Evolutionary conservation across 2,113 vertebrate genomes (phyloP).

Genomic region (Calcarius ornatus): DNA sequence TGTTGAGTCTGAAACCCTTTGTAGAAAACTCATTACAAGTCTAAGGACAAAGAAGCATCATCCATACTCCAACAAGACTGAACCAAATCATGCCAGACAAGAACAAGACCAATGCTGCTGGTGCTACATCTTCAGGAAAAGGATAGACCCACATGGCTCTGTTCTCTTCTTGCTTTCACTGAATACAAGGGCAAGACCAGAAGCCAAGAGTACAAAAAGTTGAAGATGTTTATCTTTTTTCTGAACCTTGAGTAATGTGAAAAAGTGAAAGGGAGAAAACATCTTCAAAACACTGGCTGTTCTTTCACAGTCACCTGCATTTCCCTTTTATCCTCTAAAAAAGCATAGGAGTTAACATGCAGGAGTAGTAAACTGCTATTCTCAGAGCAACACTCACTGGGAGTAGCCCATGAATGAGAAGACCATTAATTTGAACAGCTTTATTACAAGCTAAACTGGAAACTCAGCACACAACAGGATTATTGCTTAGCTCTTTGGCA

Average conservation of each 20-base stretch:
- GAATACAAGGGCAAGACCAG: neutral
- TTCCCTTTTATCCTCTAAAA: neutral
- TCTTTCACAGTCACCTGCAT: neutral
- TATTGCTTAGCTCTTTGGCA: neutral
- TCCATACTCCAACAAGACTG: neutral
- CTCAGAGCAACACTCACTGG: neutral
- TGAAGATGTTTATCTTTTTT: neutral
- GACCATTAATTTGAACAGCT: neutral
- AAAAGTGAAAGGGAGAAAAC: neutral
- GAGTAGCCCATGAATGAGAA: neutral
- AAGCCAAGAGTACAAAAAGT: neutral
- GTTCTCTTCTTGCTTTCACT: neutral
- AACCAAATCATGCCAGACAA: neutral
- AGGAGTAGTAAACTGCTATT: neutral
- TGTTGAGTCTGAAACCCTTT: neutral
- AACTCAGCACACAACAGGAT: neutral
- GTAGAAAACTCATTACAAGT: neutral
- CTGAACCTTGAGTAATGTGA: neutral
- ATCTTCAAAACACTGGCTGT: neutral
- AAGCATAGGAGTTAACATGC: neutral
- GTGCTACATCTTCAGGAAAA: neutral
- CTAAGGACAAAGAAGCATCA: neutral
- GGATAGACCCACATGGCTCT: neutral
- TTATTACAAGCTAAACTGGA: constrained; percentile 14
- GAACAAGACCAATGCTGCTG: neutral